Evolutionary conservation across 2,113 vertebrate species (phyloP).

Genomic region (Microtus pennsylvanicus): DNA sequence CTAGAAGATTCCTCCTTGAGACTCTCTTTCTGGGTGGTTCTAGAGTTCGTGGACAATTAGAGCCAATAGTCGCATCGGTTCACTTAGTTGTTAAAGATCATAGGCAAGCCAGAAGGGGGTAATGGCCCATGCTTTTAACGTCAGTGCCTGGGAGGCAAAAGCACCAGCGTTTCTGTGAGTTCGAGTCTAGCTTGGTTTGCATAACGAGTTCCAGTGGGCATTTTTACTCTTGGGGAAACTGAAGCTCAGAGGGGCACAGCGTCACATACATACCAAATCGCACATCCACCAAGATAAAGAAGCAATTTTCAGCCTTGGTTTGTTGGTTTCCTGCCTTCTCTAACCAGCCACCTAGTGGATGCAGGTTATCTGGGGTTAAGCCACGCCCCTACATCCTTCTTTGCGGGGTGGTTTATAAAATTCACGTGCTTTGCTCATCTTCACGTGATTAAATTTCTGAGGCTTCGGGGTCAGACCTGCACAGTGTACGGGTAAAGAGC

Average conservation of each 20-base stretch:
- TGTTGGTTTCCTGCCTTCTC: background rate
- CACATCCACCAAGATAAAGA: background rate
- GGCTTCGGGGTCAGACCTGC: background rate
- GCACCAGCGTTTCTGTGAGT: background rate
- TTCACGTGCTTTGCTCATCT: background rate
- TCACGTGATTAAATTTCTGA: background rate
- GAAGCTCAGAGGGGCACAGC: background rate
- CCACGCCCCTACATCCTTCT: background rate
- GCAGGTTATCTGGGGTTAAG: background rate
- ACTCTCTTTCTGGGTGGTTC: background rate
- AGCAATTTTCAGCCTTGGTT: background rate
- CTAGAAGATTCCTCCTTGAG: background rate
- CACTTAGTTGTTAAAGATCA: background rate
- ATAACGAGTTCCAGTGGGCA: background rate
- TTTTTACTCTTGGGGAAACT: background rate
- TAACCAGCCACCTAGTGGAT: background rate
- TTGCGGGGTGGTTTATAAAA: background rate
- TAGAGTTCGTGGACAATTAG: background rate
- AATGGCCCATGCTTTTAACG: background rate
- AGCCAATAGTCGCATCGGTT: background rate
- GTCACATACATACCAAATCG: background rate
- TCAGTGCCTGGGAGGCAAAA: background rate
- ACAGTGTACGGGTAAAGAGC: conserved; percentile 22
- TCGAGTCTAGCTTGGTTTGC: background rate
- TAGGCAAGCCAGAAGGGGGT: background rate